These are phyloP conservation scores for Steinernema feltiae DNA, from an alignment of 1,140 invertebrate species.

Conservation along the genomic window DNA sequence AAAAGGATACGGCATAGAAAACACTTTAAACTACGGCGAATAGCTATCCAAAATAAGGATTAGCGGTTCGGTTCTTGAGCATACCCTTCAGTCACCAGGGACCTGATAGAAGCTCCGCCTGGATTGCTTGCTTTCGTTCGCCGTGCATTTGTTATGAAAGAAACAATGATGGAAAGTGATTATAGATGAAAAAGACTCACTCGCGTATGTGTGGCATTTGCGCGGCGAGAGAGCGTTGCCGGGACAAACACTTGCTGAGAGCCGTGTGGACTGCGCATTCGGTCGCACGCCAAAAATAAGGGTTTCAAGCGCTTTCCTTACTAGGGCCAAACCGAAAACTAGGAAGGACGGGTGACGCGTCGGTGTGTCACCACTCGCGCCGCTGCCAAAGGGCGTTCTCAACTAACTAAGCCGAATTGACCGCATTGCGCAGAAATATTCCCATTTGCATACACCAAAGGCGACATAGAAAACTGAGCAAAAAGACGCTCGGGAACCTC, in stretches of 20 bases:
- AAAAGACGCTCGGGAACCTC: background rate
- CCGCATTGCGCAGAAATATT: background rate
- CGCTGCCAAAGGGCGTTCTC: background rate
- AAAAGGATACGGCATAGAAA: background rate
- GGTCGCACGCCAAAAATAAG: background rate
- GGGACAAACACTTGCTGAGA: constrained; percentile 15
- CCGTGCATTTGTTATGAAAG: constrained; percentile 13
- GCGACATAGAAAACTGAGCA: background rate
- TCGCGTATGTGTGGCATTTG: constrained; percentile 3
- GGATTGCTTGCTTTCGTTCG: constrained; percentile 1
- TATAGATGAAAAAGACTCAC: constrained; percentile 14
- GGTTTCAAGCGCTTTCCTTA: background rate
- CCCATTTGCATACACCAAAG: background rate
- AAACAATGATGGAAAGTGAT: constrained; percentile 13
- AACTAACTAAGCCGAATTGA: too few species aligned
- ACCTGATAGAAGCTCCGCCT: background rate
- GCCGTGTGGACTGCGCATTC: background rate
- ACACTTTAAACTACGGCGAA: background rate
- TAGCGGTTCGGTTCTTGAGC: constrained; percentile 5
- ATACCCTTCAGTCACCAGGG: background rate
- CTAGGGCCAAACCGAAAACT: background rate
- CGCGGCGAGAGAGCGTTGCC: constrained; percentile 1
- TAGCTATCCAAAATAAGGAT: constrained; percentile 12
- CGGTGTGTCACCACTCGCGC: background rate
- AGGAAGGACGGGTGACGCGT: background rate